Percentiles rank a stretch among this genome's conserved stretches.
These are phyloP conservation scores for Seladonia tumulorum DNA, from an alignment of 2,888 invertebrate species.

Conservation along the genomic window DNA sequence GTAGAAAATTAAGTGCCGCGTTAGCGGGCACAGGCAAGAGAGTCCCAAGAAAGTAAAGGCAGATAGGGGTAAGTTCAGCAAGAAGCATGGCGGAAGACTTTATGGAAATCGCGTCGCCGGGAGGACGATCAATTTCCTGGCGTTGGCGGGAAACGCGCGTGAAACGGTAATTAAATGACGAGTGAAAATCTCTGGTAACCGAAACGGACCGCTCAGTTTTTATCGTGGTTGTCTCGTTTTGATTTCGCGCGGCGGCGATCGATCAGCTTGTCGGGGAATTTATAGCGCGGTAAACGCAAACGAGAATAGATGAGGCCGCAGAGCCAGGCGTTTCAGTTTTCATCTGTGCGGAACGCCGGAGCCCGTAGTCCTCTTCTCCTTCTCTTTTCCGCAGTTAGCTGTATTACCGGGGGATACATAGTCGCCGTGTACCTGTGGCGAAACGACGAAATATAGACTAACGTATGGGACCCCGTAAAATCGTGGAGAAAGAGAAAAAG, in stretches of 20 bases:
- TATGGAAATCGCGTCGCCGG: conserved; percentile 23
- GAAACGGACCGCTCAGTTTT: conserved; percentile 8
- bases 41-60: neutral
- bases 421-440: neutral
- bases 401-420: conserved; percentile 28
- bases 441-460: conserved; percentile 40
- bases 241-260: conserved; percentile 45
- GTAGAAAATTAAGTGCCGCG: neutral
- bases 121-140: conserved; percentile 13
- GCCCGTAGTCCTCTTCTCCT: neutral
- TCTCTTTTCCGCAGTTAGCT: conserved; percentile 28
- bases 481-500: conserved; percentile 11
- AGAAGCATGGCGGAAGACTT: neutral
- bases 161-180: conserved; percentile 8
- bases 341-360: conserved; percentile 19
- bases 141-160: neutral
- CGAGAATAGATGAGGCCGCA: conserved; percentile 56
- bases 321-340: conserved; percentile 51
- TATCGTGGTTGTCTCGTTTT: conserved; percentile 37
- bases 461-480: neutral
- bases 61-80: neutral
- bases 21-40: neutral
- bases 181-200: neutral
- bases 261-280: conserved; percentile 49
- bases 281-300: conserved; percentile 51